Conservation (phyloP, 2,113 vertebrate species). For the Felis chaus region DNA sequence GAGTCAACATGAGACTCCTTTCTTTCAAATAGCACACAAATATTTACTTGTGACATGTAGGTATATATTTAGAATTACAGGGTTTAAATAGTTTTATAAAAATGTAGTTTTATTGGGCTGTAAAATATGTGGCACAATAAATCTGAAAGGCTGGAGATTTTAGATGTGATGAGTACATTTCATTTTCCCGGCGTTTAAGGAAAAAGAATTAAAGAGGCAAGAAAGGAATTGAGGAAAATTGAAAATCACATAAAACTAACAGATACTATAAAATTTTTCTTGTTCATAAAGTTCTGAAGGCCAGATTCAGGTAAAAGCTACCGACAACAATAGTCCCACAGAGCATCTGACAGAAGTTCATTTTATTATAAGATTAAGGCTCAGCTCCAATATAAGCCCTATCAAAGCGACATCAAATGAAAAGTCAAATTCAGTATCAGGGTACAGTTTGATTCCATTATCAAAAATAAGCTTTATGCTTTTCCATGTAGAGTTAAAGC, state of each 20-base stretch:
- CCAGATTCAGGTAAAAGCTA: conserved; percentile 34
- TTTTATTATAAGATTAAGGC: conserved; percentile 53
- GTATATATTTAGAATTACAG: background rate
- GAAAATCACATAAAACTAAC: background rate
- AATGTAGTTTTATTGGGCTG: background rate
- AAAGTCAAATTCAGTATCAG: conserved; percentile 79
- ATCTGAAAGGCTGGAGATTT: background rate
- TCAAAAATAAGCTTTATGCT: conserved; percentile 80
- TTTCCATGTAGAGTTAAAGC: conserved; percentile 80
- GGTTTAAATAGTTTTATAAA: background rate
- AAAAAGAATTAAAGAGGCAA: background rate
- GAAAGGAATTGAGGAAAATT: background rate
- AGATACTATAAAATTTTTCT: background rate
- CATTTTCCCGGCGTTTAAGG: background rate
- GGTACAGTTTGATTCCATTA: conserved; percentile 79
- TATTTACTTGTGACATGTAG: background rate
- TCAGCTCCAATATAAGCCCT: conserved; percentile 65
- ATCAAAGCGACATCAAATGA: conserved; percentile 69
- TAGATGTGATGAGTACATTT: background rate
- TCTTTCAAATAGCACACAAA: background rate
- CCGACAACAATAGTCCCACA: background rate
- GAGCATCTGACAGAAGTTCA: background rate
- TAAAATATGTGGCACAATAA: background rate
- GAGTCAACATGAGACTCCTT: background rate
- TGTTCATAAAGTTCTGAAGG: conserved; percentile 29